These are phyloP conservation scores for Sphenopsis melanotis DNA, from an alignment of 2,797 vertebrate genomes.

Conservation along the genomic window DNA sequence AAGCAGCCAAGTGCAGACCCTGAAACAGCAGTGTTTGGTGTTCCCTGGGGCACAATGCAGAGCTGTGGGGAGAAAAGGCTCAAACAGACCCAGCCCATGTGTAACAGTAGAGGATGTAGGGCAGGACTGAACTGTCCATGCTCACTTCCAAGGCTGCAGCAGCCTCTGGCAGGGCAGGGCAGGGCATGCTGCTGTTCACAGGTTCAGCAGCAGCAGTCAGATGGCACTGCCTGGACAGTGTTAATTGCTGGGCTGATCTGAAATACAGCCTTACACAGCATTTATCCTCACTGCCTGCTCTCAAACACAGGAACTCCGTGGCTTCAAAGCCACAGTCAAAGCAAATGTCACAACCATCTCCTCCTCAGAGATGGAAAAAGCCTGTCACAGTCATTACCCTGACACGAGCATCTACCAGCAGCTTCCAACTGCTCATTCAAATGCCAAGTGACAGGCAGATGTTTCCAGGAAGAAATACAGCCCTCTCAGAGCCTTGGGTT, in stretches of 20 bases:
- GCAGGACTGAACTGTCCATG: neutral
- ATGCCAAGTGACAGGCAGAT: constrained; percentile 16
- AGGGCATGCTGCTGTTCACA: rapidly evolving
- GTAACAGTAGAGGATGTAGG: neutral
- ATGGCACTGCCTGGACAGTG: neutral
- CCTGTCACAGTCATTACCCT: neutral
- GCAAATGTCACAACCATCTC: neutral
- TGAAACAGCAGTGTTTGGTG: rapidly evolving
- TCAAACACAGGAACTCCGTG: neutral
- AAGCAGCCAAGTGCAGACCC: neutral
- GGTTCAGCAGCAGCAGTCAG: neutral
- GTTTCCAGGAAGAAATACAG: neutral
- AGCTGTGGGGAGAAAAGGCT: neutral
- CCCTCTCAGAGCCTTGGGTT: neutral
- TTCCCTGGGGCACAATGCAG: neutral
- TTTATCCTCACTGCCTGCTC: neutral
- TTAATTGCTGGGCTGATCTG: neutral
- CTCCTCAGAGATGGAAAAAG: neutral
- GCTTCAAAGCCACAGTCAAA: neutral
- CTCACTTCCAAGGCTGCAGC: neutral
- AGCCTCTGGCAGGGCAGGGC: neutral
- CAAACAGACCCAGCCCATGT: neutral
- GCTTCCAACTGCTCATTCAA: neutral
- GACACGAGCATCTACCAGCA: neutral
- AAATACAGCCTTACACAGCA: neutral